These are phyloP conservation scores for Criorhina ranunculi DNA, from an alignment of 2,888 invertebrate genomes.

Conservation along the genomic window DNA sequence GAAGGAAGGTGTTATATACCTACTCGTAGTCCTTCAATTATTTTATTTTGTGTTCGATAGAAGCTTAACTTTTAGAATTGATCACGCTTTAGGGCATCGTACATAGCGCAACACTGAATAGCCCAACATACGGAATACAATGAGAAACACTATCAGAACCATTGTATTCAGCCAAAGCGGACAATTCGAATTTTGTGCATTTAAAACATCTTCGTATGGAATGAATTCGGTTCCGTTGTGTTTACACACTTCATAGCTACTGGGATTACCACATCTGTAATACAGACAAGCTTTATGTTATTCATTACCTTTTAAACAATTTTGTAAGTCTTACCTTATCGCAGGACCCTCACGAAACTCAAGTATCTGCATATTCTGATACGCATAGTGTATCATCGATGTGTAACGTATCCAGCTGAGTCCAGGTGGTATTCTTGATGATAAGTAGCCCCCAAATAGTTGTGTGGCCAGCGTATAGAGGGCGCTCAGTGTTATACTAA, in stretches of 20 bases:
- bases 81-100: constrained; percentile 87
- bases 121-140: constrained; percentile 89
- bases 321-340: constrained; percentile 86
- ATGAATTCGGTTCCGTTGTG: constrained; percentile 86
- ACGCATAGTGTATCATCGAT: constrained; percentile 92
- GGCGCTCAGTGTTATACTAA: constrained; percentile 91
- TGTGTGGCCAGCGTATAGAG: constrained; percentile 91
- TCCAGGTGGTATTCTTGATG: constrained; percentile 90
- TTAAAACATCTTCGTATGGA: constrained; percentile 88
- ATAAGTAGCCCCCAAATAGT: constrained; percentile 90
- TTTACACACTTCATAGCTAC: constrained; percentile 88
- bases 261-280: constrained; percentile 88
- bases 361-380: constrained; percentile 92
- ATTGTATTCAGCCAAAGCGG: constrained; percentile 91
- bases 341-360: constrained; percentile 90
- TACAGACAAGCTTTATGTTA: constrained; percentile 27
- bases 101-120: constrained; percentile 90
- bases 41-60: constrained; percentile 8
- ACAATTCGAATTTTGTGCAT: constrained; percentile 87
- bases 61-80: not conserved
- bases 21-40: not conserved
- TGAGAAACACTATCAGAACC: constrained; percentile 88
- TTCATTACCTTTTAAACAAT: too few relatives aligned
- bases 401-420: constrained; percentile 90
- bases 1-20: too few relatives aligned